A percentile compares a stretch with the other conserved stretches of the same genome.
Evolutionary conservation across 2,797 vertebrate species (phyloP).

Genomic region (Squalus acanthias): DNA sequence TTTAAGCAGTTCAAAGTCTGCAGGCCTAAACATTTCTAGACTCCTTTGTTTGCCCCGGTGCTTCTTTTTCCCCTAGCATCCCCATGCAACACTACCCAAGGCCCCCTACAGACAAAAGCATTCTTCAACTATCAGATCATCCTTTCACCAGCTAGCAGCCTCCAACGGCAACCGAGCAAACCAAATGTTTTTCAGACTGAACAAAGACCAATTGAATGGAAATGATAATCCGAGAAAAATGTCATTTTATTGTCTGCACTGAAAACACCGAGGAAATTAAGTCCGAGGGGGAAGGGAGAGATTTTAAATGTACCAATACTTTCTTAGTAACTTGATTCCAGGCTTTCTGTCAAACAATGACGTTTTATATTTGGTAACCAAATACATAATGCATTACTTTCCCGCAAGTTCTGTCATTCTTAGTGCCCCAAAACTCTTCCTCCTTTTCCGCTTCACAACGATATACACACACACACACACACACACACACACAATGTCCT

Average conservation of each 20-base stretch:
- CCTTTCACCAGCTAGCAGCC: conserved; percentile 24
- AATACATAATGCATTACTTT: neutral
- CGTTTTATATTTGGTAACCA: conserved; percentile 19
- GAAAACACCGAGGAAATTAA: conserved; percentile 54
- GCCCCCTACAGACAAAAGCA: conserved; percentile 37
- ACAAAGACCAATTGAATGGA: conserved; percentile 23
- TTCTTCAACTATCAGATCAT: conserved; percentile 39
- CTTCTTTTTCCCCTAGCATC: neutral
- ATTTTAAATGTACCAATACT: neutral
- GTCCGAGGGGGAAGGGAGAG: conserved; percentile 40
- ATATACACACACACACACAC: neutral
- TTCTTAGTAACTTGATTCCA: neutral
- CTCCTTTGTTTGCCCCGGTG: conserved; percentile 25
- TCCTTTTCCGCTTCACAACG: neutral
- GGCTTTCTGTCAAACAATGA: neutral
- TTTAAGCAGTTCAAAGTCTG: conserved; percentile 21
- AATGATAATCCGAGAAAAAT: conserved; percentile 42
- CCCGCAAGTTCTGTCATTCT: neutral
- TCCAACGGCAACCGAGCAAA: conserved; percentile 25
- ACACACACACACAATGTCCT: neutral
- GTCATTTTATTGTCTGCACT: conserved; percentile 50
- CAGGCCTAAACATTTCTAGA: neutral
- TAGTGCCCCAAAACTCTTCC: neutral
- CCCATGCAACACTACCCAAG: conserved; percentile 18
- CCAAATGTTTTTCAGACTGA: conserved; percentile 27